phyloP scores from a whole-genome alignment of 2,888 invertebrate genomes.

The Azorinus chamasolen region DNA sequence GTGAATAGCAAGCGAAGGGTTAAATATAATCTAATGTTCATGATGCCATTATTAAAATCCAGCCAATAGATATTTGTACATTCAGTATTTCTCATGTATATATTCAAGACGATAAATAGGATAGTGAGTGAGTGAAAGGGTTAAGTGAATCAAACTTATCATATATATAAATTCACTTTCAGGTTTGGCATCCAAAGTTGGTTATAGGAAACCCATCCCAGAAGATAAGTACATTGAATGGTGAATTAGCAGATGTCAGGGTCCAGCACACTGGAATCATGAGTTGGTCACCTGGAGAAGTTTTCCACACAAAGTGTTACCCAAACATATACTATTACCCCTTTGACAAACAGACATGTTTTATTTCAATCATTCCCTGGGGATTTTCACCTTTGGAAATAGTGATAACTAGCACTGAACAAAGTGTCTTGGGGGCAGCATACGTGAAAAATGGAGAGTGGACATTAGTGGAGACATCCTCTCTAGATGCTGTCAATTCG shows the following conservation, averaged over 20 bases:
- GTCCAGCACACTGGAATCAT: slow-evolving; percentile 36
- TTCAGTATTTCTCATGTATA: too few species aligned
- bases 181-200: slow-evolving; percentile 47
- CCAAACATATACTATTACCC: slow-evolving; percentile 45
- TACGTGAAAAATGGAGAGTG: slow-evolving; percentile 50
- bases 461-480: slow-evolving; percentile 8
- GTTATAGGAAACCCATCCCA: slow-evolving; percentile 41
- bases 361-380: slow-evolving; percentile 33
- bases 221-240: slow-evolving; percentile 32
- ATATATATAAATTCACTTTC: slow-evolving; percentile 1
- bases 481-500: neutral
- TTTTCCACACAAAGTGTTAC: slow-evolving; percentile 40
- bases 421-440: slow-evolving; percentile 4
- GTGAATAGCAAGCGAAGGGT: too few species aligned
- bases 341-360: slow-evolving; percentile 45
- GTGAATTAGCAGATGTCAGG: slow-evolving; percentile 19
- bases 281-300: slow-evolving; percentile 44
- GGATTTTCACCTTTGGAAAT: slow-evolving; percentile 25
- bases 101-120: too few species aligned
- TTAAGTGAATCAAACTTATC: too few species aligned
- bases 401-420: slow-evolving; percentile 7
- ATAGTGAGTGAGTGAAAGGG: too few species aligned
- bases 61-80: too few species aligned
- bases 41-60: too few species aligned
- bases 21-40: too few species aligned